phyloP scores from a whole-genome alignment of 2,113 vertebrate species.

The Macquaria ambigua region DNA sequence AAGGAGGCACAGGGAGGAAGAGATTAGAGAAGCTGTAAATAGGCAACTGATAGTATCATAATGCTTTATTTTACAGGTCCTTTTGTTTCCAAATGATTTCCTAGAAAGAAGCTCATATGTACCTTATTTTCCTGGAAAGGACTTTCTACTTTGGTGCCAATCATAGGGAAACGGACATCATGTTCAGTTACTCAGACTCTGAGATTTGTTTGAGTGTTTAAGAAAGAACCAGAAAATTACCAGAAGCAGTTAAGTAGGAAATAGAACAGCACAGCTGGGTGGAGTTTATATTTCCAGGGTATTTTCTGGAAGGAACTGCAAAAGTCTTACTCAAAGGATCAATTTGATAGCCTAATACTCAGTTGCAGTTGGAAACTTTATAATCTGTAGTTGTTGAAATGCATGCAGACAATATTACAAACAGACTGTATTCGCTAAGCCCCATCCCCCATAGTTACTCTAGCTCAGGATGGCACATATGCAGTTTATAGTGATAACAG shows the following conservation, averaged over 20 bases:
- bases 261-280: neutral
- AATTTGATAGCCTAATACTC: neutral
- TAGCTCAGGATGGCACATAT: neutral
- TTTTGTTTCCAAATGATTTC: neutral
- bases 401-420: neutral
- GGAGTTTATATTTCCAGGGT: neutral
- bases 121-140: neutral
- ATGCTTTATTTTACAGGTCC: neutral
- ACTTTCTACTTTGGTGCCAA: neutral
- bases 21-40: neutral
- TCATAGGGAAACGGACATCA: neutral
- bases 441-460: neutral
- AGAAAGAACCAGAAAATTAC: neutral
- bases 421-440: too few relatives aligned
- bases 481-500: neutral
- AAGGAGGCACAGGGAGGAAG: neutral
- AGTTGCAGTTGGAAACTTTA: neutral
- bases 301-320: neutral
- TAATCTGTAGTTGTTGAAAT: neutral
- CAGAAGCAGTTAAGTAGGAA: neutral
- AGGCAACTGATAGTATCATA: neutral
- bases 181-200: neutral
- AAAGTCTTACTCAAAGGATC: neutral
- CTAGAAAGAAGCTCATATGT: neutral
- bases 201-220: neutral